Base-by-base conservation (phyloP, 2,113 vertebrate genomes). In the Chelonoidis abingdonii region DNA sequence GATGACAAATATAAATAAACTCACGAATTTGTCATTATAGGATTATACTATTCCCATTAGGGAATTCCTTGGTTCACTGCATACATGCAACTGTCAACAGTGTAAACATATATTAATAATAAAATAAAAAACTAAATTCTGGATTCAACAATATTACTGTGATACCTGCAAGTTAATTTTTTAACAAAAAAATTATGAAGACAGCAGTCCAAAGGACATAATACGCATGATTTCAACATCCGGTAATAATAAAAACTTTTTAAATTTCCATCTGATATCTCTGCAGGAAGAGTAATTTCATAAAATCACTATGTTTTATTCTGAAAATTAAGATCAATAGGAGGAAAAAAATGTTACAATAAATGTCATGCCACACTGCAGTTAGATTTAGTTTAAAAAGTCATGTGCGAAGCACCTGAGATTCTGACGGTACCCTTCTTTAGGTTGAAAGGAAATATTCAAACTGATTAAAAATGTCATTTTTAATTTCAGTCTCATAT, bases 221-320 rank as follows among this genome's bases (percentile, higher is more conserved):
- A 89, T 8, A 84, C 17, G 80, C 1, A 57, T 41, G 47, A 76
- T 3, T n/a, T 69, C 81, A 93, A 83, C 65, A 93, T 90, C 80
- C 80, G 38, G 7, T 82, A 89, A 93, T n/a, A 90, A 82, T 8
- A 59, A 90, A 87, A 92, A 80, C 35, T 54, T 79, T 65, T 16
- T 89, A 95, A 87, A 80, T 88, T 79, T 89, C 88, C 31, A 53
- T 94, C 84, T 93, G 72, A 75, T 94, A 38, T 93, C 41, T 59
- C 86, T 44, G 52, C 76, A 85, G 21, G 21, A 88, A 94, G 88
- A 85, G 12, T 83, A 82, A 14, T 83, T 93, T 31, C 25, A 47
- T 3, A 25, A 82, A 90, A 27, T 19, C 85, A 87, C 16, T 69
- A 25, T 27, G 80, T 57, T 38, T 88, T 83, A 31, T 2, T 50